Evolutionary conservation across 2,797 vertebrate species (phyloP).

Genomic region (Urophycis tenuis): DNA sequence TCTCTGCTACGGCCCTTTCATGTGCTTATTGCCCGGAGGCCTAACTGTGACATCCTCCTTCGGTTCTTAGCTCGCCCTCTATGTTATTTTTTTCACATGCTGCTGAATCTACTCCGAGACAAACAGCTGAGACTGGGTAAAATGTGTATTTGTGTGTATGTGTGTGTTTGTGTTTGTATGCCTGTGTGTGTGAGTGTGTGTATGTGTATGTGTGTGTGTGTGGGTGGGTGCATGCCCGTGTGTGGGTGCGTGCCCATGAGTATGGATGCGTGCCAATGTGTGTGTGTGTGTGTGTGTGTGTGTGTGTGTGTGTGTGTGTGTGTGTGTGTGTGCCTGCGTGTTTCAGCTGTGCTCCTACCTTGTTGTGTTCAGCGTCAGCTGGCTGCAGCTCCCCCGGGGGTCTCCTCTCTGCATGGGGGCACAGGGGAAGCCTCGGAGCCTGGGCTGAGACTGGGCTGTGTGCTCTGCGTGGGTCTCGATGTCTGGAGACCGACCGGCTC

Average conservation of each 20-base stretch:
- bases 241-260: background rate
- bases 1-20: slow-evolving; percentile 8
- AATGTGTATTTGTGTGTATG: background rate
- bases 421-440: slow-evolving; percentile 64
- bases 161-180: background rate
- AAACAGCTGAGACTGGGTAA: slow-evolving; percentile 63
- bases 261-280: background rate
- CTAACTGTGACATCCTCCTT: slow-evolving; percentile 44
- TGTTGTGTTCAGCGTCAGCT: slow-evolving; percentile 77
- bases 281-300: slow-evolving; percentile 23
- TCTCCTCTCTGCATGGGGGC: slow-evolving; percentile 64
- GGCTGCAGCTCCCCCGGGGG: slow-evolving; percentile 67
- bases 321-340: slow-evolving; percentile 39
- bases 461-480: slow-evolving; percentile 33
- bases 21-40: slow-evolving; percentile 39
- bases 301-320: slow-evolving; percentile 48
- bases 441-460: slow-evolving; percentile 18
- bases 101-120: slow-evolving; percentile 56
- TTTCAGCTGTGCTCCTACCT: slow-evolving; percentile 73
- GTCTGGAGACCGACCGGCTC: slow-evolving; percentile 33
- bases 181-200: background rate
- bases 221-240: slow-evolving; percentile 8
- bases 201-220: background rate
- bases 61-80: slow-evolving; percentile 43
- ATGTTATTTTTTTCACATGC: slow-evolving; percentile 34